Conservation (phyloP, 1,140 invertebrate genomes). For the Paracyclopina nana region DNA sequence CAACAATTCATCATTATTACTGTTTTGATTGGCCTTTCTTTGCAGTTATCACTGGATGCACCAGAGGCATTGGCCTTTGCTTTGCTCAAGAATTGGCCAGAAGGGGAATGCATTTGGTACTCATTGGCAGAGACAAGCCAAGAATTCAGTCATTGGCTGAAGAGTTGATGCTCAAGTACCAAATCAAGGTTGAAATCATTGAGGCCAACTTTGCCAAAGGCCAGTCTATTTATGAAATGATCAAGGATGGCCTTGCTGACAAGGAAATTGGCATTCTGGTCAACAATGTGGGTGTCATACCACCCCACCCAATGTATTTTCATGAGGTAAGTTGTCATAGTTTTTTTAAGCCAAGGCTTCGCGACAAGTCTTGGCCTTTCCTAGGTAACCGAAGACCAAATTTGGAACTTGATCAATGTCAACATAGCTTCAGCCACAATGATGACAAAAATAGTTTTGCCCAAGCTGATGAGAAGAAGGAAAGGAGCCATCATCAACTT, state of each 20-base stretch:
- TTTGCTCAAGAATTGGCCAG: slow-evolving; percentile 31
- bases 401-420: slow-evolving; percentile 27
- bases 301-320: slow-evolving; percentile 67
- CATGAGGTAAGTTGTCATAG: no score
- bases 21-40: no score
- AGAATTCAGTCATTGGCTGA: slow-evolving; percentile 59
- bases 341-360: no score
- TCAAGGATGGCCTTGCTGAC: slow-evolving; percentile 39
- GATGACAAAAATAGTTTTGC: slow-evolving; percentile 31
- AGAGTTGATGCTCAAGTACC: slow-evolving; percentile 53
- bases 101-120: slow-evolving; percentile 54
- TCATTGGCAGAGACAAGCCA: slow-evolving; percentile 60
- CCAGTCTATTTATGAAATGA: neutral
- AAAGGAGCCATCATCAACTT: slow-evolving; percentile 31
- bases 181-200: slow-evolving; percentile 57
- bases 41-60: slow-evolving; percentile 34
- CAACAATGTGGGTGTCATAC: slow-evolving; percentile 88
- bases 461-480: slow-evolving; percentile 28
- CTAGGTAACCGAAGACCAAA: neutral
- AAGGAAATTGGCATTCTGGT: slow-evolving; percentile 76
- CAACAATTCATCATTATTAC: no score
- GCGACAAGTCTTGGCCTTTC: no score
- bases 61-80: slow-evolving; percentile 33
- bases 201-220: slow-evolving; percentile 48
- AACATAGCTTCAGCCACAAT: slow-evolving; percentile 31